Percentiles rank a stretch among this genome's conserved stretches.
phyloP scores from a whole-genome alignment of 2,888 invertebrate species.

The Andricus quercusramuli region DNA sequence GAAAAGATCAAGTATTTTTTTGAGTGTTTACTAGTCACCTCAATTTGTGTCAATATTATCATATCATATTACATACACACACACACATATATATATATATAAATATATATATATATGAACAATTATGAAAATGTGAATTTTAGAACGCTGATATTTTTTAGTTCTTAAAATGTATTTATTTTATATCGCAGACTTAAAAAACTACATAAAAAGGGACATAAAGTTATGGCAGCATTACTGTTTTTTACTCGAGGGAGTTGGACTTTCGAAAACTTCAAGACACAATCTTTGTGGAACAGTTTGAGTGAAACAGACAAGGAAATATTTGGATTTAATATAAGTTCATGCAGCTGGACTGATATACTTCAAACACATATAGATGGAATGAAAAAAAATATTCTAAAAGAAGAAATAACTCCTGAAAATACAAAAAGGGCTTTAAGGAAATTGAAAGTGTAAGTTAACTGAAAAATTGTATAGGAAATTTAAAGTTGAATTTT shows the following conservation, averaged over 20 bases:
- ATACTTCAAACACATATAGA: background rate
- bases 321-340: constrained; percentile 86
- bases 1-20: too few relatives aligned
- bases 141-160: too few relatives aligned
- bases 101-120: too few relatives aligned
- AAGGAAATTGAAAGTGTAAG: constrained; percentile 10
- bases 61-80: too few relatives aligned
- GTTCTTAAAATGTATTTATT: background rate
- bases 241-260: constrained; percentile 89
- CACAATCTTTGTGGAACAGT: constrained; percentile 80
- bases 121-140: too few relatives aligned
- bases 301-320: constrained; percentile 81
- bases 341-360: constrained; percentile 84
- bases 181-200: constrained; percentile 81
- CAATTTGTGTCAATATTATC: too few relatives aligned
- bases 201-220: constrained; percentile 81
- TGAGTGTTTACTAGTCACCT: too few relatives aligned
- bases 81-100: too few relatives aligned
- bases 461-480: background rate
- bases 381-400: background rate
- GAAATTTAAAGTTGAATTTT: background rate
- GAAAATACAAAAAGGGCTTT: constrained; percentile 32
- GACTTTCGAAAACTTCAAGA: constrained; percentile 85
- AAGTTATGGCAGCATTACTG: constrained; percentile 83
- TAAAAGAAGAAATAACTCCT: constrained; percentile 78